Evolutionary conservation across 2,113 vertebrate species (phyloP), one percentile per base, ranked within the genome.

Genomic region (Tachysurus vachellii): DNA sequence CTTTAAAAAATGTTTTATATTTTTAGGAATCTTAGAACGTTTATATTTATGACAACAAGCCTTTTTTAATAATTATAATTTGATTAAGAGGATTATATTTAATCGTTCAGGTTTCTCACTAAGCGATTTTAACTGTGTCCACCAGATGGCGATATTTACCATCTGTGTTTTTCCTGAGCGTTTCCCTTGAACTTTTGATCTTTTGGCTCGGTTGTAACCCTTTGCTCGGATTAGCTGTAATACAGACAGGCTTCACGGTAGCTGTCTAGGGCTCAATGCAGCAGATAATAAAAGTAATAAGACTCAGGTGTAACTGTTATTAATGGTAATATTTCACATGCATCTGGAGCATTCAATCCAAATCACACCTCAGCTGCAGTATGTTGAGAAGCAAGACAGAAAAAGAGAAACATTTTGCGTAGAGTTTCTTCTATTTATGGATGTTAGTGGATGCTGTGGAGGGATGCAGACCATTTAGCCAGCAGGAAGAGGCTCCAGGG

Each of bases 371-470:
- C 21, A 70, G 31, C 79, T 57, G 4, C 44, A 56, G 36, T 12
- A 9, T 19, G 26, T 14, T 28, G 61, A 64, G 61, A 53, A 56
- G 68, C 14, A 47, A 75, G 56, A 50, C 26, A 75, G 56, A 77
- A 71, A 68, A 75, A 44, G 79, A 21, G 54, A 79, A 44, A 47
- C 76, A 76, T 36, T 5, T 26, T 66, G 75, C 50, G 61, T 42
- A 84, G 28, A 42, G 80, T 91, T 93, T 91, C 77, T 88, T 91
- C 90, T 91, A 91, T 91, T 91, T 91, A 91, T 93, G 91, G 87
- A 91, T 90, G 85, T 89, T 87, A 88, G 88, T 82, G 61, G 57
- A 79, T 36, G 54, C 26, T 1, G 11, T 80, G 28, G 56, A 81
- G 61, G 73, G 76, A 62, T 89, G 76, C 14, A 88, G 87, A 62